phyloP scores from a whole-genome alignment of 2,797 vertebrate species.

The Varecia variegata region DNA sequence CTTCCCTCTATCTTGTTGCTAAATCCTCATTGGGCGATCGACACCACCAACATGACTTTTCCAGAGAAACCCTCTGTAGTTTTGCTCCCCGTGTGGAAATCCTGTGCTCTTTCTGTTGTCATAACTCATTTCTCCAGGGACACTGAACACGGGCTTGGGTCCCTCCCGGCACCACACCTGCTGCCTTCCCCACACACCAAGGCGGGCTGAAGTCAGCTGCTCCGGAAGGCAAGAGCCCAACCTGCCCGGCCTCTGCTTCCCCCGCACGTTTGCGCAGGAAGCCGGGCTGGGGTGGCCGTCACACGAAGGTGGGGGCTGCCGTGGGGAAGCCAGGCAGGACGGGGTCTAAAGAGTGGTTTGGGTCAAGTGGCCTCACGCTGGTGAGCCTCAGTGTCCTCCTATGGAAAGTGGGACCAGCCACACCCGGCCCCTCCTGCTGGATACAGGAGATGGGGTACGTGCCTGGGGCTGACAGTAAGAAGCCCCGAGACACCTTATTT shows the following conservation, averaged over 20 bases:
- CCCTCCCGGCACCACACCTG: neutral
- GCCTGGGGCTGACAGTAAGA: neutral
- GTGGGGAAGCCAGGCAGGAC: neutral
- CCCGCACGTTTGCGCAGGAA: neutral
- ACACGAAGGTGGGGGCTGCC: neutral
- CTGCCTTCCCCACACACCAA: neutral
- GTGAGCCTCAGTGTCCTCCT: neutral
- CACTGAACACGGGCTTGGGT: neutral
- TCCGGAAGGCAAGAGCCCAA: neutral
- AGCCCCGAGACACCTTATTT: fast-evolving
- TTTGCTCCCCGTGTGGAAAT: neutral
- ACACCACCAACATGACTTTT: neutral
- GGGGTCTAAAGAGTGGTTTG: neutral
- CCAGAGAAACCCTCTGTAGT: neutral
- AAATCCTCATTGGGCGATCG: neutral
- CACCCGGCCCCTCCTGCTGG: neutral
- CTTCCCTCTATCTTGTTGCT: neutral
- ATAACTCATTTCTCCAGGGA: constrained; percentile 21
- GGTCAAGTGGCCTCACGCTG: neutral
- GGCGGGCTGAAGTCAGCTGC: neutral
- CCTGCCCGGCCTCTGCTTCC: fast-evolving
- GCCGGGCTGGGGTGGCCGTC: neutral
- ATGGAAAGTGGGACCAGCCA: neutral
- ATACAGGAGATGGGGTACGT: fast-evolving
- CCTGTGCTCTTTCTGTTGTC: neutral